These are phyloP conservation scores for Psophia crepitans DNA, from an alignment of 2,113 vertebrate species.

Conservation along the genomic window DNA sequence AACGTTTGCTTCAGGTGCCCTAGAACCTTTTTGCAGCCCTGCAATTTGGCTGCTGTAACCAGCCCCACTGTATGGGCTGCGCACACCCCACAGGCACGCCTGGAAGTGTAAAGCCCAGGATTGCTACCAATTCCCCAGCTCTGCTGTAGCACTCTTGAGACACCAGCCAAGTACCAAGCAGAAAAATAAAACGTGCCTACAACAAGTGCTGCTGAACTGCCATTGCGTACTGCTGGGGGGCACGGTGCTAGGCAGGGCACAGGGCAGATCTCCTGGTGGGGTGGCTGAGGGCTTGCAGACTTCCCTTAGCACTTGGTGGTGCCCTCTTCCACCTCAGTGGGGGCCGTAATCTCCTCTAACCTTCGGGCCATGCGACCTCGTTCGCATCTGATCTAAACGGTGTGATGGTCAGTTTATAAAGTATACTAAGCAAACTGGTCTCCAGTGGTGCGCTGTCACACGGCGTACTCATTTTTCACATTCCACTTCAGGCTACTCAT, in stretches of 20 bases:
- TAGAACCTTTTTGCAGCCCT: neutral
- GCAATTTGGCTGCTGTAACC: neutral
- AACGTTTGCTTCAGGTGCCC: neutral
- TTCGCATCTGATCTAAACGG: rapidly evolving
- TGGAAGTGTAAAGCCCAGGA: neutral
- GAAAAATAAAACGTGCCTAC: neutral
- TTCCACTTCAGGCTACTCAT: slow-evolving; percentile 34
- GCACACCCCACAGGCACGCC: neutral
- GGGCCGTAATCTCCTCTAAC: neutral
- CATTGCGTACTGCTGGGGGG: neutral
- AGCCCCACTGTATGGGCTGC: neutral
- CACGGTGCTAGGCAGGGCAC: neutral
- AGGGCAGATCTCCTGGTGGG: neutral
- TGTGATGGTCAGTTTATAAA: neutral
- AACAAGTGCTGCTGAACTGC: neutral
- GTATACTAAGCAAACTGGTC: neutral
- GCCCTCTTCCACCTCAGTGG: neutral
- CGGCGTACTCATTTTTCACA: slow-evolving; percentile 27
- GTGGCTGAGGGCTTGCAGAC: neutral
- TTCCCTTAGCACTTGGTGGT: neutral
- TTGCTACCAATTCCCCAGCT: neutral
- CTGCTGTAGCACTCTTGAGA: neutral
- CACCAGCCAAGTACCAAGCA: neutral
- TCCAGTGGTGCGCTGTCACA: neutral
- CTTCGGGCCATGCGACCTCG: rapidly evolving